Percentiles rank a stretch among this genome's conserved stretches.
Evolutionary conservation across 2,113 vertebrate species (phyloP).

Genomic region (Misgurnus anguillicaudatus): DNA sequence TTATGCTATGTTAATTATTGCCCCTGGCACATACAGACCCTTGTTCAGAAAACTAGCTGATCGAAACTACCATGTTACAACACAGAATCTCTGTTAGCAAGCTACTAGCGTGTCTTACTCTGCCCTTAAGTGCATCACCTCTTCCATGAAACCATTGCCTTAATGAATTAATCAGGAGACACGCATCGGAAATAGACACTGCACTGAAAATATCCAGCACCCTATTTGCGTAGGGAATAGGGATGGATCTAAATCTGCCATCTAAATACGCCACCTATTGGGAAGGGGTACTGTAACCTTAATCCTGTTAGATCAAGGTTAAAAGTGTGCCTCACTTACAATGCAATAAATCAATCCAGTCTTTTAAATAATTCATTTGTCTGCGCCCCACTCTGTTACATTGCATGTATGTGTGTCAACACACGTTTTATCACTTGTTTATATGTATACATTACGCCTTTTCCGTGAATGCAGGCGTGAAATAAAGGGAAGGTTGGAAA

Average conservation of each 20-base stretch:
- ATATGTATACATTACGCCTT: slow-evolving; percentile 19
- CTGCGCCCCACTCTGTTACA: slow-evolving; percentile 62
- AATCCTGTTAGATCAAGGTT: slow-evolving; percentile 78
- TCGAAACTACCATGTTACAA: slow-evolving; percentile 55
- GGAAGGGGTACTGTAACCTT: slow-evolving; percentile 74
- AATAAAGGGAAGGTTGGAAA: slow-evolving; percentile 20
- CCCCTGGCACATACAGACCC: slow-evolving; percentile 63
- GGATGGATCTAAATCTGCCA: slow-evolving; percentile 60
- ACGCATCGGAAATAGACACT: slow-evolving; percentile 65
- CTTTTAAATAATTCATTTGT: slow-evolving; percentile 76
- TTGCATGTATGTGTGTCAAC: slow-evolving; percentile 22
- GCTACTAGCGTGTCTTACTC: slow-evolving; percentile 57
- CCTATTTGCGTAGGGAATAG: slow-evolving; percentile 52
- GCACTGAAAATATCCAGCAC: slow-evolving; percentile 67
- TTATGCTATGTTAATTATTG: slow-evolving; percentile 73
- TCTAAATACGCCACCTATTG: slow-evolving; percentile 61
- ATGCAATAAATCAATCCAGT: slow-evolving; percentile 75
- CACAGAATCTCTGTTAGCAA: slow-evolving; percentile 38
- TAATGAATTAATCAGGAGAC: slow-evolving; percentile 73
- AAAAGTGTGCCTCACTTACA: slow-evolving; percentile 65
- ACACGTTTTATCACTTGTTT: background rate
- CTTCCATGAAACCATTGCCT: slow-evolving; percentile 69
- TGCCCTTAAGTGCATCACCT: slow-evolving; percentile 57
- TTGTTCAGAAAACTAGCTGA: slow-evolving; percentile 57
- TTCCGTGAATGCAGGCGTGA: slow-evolving; percentile 11